Evolutionary conservation across 2,113 vertebrate genomes (phyloP).

Genomic region (Osmerus eperlanus): DNA sequence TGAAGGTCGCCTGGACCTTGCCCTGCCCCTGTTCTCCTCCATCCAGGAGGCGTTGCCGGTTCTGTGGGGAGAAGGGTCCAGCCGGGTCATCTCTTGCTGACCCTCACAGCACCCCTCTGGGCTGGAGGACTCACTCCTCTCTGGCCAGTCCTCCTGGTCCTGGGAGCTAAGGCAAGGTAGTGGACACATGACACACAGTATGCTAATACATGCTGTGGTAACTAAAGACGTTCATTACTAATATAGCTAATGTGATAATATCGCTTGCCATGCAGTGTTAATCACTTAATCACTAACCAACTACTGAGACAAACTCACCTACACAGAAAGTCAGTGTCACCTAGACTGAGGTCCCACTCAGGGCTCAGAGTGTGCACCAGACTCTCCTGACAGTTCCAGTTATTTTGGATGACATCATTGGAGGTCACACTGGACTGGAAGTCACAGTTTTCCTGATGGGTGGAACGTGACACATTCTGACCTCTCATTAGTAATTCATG

Average conservation of each 20-base stretch:
- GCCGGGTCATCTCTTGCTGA: slow-evolving; percentile 61
- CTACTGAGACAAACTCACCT: slow-evolving; percentile 58
- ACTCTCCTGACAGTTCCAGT: slow-evolving; percentile 61
- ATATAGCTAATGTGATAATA: no score
- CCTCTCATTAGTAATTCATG: slow-evolving; percentile 26
- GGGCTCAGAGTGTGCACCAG: slow-evolving; percentile 66
- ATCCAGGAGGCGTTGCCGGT: slow-evolving; percentile 51
- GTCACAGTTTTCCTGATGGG: slow-evolving; percentile 46
- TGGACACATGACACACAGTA: background rate
- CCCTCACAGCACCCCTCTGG: slow-evolving; percentile 26
- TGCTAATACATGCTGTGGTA: background rate
- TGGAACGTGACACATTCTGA: slow-evolving; percentile 22
- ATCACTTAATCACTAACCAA: background rate
- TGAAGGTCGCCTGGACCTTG: slow-evolving; percentile 53
- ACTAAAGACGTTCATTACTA: no score
- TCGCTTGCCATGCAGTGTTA: background rate
- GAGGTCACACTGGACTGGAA: slow-evolving; percentile 44
- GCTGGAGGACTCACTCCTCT: slow-evolving; percentile 38
- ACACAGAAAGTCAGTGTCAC: slow-evolving; percentile 62
- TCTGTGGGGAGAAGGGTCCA: slow-evolving; percentile 57
- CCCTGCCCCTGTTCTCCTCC: slow-evolving; percentile 64
- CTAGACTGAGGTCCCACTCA: slow-evolving; percentile 70
- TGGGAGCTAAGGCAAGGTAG: slow-evolving; percentile 36
- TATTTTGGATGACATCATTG: slow-evolving; percentile 51
- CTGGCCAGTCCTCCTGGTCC: slow-evolving; percentile 29